Percentiles rank a stretch among this genome's conserved stretches.
These are phyloP conservation scores for Tretioscincus oriximinensis DNA, from an alignment of 2,113 vertebrate species.

Conservation along the genomic window DNA sequence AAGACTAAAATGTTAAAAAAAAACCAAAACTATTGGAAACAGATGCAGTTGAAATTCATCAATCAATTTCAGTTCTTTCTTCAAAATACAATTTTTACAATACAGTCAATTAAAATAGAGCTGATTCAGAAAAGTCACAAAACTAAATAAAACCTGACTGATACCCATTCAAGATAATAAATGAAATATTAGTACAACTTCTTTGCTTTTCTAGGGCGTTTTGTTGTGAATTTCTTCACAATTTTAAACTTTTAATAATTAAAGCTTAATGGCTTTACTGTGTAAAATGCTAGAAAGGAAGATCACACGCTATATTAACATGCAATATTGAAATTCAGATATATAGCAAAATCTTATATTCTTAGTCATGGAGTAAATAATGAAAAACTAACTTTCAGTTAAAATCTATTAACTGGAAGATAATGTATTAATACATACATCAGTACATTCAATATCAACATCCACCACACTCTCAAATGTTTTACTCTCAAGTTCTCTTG, in stretches of 20 bases:
- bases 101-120: not conserved
- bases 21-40: not conserved
- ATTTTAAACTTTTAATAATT: not conserved
- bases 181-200: too few species aligned
- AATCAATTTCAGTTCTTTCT: not conserved
- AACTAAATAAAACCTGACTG: not conserved
- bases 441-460: too few species aligned
- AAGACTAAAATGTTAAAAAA: slow-evolving; percentile 10
- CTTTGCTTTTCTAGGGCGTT: too few species aligned
- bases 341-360: not conserved
- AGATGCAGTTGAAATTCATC: not conserved
- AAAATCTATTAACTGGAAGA: too few species aligned
- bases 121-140: not conserved
- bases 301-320: not conserved
- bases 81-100: not conserved
- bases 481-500: too few species aligned
- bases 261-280: not conserved
- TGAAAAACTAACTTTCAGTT: not conserved
- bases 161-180: too few species aligned
- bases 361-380: not conserved
- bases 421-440: too few species aligned
- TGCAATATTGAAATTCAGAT: not conserved
- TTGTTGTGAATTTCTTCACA: too few species aligned
- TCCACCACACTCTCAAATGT: too few species aligned
- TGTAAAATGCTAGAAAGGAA: not conserved